Conservation (phyloP, 2,797 vertebrate species). For the Rhyacichthys aspro region DNA sequence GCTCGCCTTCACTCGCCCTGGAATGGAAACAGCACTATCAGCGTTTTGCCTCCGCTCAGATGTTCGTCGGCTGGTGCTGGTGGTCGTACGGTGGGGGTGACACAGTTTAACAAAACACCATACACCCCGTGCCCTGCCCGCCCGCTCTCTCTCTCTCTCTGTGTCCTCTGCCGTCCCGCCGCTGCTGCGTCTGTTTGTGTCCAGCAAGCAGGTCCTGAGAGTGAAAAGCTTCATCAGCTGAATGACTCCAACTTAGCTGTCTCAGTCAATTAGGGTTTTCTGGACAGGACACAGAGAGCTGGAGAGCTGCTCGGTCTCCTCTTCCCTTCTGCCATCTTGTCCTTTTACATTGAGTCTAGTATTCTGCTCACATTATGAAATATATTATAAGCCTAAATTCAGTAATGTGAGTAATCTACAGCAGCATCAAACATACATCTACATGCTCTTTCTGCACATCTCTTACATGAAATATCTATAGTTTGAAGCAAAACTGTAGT, state of each 20-base stretch:
- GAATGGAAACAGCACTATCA: conserved; percentile 71
- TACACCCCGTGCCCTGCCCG: conserved; percentile 29
- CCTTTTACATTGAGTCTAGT: conserved; percentile 14
- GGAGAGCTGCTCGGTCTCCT: conserved; percentile 12
- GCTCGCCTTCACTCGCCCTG: conserved; percentile 49
- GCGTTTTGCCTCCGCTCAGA: conserved; percentile 64
- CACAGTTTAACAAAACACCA: conserved; percentile 67
- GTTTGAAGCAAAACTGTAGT: neutral
- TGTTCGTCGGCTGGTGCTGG: conserved; percentile 28
- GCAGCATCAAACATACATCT: neutral
- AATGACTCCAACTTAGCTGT: conserved; percentile 80
- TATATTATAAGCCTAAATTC: no score
- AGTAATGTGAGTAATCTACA: no score
- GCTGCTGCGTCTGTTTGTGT: conserved; percentile 65
- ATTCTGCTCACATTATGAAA: neutral
- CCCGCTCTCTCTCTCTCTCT: conserved; percentile 29
- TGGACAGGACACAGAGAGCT: conserved; percentile 26
- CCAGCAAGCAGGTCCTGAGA: conserved; percentile 73
- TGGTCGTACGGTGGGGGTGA: conserved; percentile 51
- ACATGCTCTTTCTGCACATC: neutral
- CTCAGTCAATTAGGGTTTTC: conserved; percentile 70
- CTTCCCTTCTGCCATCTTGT: neutral
- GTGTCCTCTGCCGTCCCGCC: conserved; percentile 45
- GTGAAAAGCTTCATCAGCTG: conserved; percentile 78
- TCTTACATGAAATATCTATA: neutral